Conservation (phyloP, 2,797 vertebrate species). For the Ibycter americanus region DNA sequence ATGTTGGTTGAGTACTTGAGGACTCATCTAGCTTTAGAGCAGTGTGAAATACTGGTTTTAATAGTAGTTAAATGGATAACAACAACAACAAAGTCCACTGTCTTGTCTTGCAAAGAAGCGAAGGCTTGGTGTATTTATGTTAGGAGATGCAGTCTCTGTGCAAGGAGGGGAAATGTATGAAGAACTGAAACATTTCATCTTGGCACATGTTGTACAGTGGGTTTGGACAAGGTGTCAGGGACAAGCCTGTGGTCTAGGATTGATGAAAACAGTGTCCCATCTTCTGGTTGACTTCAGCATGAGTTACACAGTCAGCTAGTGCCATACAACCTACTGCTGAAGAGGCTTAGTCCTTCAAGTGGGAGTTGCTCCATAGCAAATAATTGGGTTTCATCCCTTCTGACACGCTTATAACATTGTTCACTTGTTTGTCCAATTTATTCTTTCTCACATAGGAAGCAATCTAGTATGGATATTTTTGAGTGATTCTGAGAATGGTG, state of each 20-base stretch:
- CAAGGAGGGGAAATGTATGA: not conserved
- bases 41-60: not conserved
- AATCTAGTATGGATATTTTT: not conserved
- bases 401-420: fast-evolving
- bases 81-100: not conserved
- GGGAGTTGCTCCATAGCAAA: not conserved
- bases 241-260: not conserved
- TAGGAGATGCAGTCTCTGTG: not conserved
- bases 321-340: not conserved
- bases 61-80: not conserved
- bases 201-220: not conserved
- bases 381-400: not conserved
- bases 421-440: not conserved
- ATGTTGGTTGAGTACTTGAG: not conserved
- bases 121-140: not conserved
- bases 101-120: not conserved
- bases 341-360: not conserved
- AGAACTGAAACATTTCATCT: not conserved
- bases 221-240: not conserved
- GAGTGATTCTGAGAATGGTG: not conserved
- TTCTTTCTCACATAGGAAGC: not conserved
- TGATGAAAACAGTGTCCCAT: not conserved
- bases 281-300: not conserved
- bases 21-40: not conserved
- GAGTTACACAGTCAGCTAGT: fast-evolving